These are phyloP conservation scores for Lamellibrachia luymesi DNA, from an alignment of 1,140 invertebrate species.

Conservation along the genomic window DNA sequence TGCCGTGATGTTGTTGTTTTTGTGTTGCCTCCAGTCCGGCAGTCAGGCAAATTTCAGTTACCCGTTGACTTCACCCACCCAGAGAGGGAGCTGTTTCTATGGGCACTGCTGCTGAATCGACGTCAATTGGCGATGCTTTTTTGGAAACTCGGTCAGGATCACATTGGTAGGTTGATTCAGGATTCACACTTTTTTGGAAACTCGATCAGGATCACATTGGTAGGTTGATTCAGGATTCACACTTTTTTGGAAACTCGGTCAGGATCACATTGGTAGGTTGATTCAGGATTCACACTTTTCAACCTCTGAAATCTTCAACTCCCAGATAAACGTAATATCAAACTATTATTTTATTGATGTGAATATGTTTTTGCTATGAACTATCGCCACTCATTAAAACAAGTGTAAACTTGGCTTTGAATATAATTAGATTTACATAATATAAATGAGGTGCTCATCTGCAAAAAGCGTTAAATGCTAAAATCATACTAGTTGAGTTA, in stretches of 20 bases:
- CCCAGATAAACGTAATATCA: too few species aligned
- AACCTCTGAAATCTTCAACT: background rate
- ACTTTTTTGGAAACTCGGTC: slow-evolving; percentile 50
- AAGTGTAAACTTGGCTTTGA: too few species aligned
- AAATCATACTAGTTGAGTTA: too few species aligned
- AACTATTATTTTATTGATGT: too few species aligned
- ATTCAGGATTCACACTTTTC: background rate
- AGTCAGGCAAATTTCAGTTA: background rate
- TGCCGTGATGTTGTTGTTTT: background rate
- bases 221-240: slow-evolving; percentile 21
- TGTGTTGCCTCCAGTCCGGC: background rate
- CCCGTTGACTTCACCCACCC: slow-evolving; percentile 37
- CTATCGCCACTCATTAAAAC: too few species aligned
- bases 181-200: slow-evolving; percentile 42
- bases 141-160: slow-evolving; percentile 47
- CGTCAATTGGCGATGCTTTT: slow-evolving; percentile 48
- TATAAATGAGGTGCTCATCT: too few species aligned
- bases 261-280: slow-evolving; percentile 44
- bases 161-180: slow-evolving; percentile 37
- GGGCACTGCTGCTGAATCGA: slow-evolving; percentile 52
- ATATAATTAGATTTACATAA: too few species aligned
- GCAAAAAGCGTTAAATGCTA: too few species aligned
- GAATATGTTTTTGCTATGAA: too few species aligned
- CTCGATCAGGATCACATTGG: slow-evolving; percentile 46
- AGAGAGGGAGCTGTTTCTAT: slow-evolving; percentile 51